phyloP scores from a whole-genome alignment of 2,797 vertebrate genomes.

The Sarcophilus harrisii region DNA sequence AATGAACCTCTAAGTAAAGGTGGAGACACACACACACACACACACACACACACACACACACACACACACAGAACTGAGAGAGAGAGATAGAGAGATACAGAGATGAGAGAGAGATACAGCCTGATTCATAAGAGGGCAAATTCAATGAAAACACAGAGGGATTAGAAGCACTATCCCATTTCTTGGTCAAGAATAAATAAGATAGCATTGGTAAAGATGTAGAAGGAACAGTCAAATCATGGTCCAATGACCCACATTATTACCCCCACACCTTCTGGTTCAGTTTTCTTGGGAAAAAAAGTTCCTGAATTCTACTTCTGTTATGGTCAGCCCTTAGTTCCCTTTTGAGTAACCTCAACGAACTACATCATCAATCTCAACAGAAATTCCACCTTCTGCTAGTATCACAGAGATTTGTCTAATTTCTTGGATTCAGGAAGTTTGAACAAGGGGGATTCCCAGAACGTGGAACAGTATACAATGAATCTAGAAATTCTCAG shows the following conservation, averaged over 20 bases:
- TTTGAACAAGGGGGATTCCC: background rate
- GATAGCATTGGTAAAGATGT: background rate
- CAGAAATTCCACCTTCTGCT: background rate
- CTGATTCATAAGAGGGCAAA: background rate
- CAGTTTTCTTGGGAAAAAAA: background rate
- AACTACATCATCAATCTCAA: background rate
- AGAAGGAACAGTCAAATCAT: background rate
- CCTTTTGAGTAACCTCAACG: background rate
- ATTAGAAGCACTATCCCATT: background rate
- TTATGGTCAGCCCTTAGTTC: background rate
- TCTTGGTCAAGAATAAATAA: background rate
- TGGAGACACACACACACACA: too few relatives aligned
- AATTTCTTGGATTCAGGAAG: background rate
- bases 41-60: too few relatives aligned
- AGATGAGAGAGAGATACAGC: too few relatives aligned
- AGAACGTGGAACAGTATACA: background rate
- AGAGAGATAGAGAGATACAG: background rate
- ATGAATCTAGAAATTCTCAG: background rate
- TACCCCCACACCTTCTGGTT: background rate
- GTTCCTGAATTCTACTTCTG: background rate
- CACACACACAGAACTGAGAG: too few relatives aligned
- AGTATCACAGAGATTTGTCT: conserved; percentile 8
- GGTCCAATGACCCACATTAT: background rate
- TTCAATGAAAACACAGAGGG: background rate
- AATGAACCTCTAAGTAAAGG: background rate